phyloP scores from a whole-genome alignment of 2,888 invertebrate species.

The Ypsolopha sequella region DNA sequence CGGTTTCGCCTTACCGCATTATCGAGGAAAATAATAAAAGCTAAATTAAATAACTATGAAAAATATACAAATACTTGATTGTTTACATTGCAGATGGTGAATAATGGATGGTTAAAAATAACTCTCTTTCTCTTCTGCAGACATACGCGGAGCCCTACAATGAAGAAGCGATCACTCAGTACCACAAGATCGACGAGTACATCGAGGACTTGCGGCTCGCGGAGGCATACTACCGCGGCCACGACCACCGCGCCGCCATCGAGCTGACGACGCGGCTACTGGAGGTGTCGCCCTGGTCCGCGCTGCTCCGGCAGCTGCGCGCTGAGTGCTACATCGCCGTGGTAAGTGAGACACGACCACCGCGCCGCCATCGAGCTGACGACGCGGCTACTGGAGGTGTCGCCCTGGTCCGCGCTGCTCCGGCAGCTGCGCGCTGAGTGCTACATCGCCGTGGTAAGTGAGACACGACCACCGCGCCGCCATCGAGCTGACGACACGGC shows the following conservation, averaged over 20 bases:
- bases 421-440: conserved; percentile 90
- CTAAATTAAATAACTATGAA: too few relatives aligned
- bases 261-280: conserved; percentile 74
- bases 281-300: conserved; percentile 92
- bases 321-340: conserved; percentile 85
- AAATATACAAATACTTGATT: too few relatives aligned
- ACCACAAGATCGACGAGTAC: conserved; percentile 74
- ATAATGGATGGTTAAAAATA: too few relatives aligned
- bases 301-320: conserved; percentile 84
- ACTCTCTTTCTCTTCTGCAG: conserved; percentile 20
- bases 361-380: conserved; percentile 63
- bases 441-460: conserved; percentile 73
- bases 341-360: conserved; percentile 54
- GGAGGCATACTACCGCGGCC: conserved; percentile 63
- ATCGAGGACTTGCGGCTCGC: conserved; percentile 74
- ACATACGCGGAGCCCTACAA: conserved; percentile 78
- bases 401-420: conserved; percentile 90
- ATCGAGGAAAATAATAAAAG: too few relatives aligned
- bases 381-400: conserved; percentile 81
- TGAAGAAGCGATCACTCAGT: conserved; percentile 79
- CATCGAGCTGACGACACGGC: background rate
- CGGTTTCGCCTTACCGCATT: too few relatives aligned
- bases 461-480: conserved; percentile 10
- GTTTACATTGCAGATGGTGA: too few relatives aligned
- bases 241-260: conserved; percentile 68